phyloP scores from a whole-genome alignment of 2,888 invertebrate species.

The Ceraclea dissimilis region DNA sequence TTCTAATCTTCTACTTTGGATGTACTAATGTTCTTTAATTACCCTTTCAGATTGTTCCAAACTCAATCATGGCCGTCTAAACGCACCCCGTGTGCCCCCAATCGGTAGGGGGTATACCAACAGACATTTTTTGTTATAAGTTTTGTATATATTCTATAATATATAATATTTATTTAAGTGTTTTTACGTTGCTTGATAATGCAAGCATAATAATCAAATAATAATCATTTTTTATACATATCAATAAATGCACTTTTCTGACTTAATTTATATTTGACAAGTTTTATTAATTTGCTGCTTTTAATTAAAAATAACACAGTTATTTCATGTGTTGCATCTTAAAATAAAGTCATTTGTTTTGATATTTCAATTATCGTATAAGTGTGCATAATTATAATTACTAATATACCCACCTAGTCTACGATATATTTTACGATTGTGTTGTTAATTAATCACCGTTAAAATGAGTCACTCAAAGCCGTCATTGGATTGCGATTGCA shows the following conservation, averaged over 20 bases:
- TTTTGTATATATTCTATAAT: not conserved
- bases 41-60: slow-evolving; percentile 36
- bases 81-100: slow-evolving; percentile 33
- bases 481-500: slow-evolving; percentile 49
- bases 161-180: not conserved
- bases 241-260: not conserved
- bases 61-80: slow-evolving; percentile 37
- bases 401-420: too few relatives aligned
- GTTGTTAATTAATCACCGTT: too few relatives aligned
- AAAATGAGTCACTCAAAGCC: slow-evolving; percentile 38
- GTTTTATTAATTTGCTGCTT: too few relatives aligned
- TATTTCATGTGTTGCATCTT: too few relatives aligned
- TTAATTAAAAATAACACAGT: too few relatives aligned
- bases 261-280: too few relatives aligned
- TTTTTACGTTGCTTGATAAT: not conserved
- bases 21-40: not conserved
- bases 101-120: slow-evolving; percentile 30
- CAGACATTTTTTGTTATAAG: slow-evolving; percentile 3
- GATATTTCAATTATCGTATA: too few relatives aligned
- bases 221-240: not conserved
- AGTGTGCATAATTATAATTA: too few relatives aligned
- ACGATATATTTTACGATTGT: too few relatives aligned
- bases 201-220: not conserved
- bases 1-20: too few relatives aligned
- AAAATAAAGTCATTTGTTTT: too few relatives aligned